Evolutionary conservation across 1,140 invertebrate species (phyloP), one percentile per base, ranked within the genome.

Genomic region (Wasmannia auropunctata): DNA sequence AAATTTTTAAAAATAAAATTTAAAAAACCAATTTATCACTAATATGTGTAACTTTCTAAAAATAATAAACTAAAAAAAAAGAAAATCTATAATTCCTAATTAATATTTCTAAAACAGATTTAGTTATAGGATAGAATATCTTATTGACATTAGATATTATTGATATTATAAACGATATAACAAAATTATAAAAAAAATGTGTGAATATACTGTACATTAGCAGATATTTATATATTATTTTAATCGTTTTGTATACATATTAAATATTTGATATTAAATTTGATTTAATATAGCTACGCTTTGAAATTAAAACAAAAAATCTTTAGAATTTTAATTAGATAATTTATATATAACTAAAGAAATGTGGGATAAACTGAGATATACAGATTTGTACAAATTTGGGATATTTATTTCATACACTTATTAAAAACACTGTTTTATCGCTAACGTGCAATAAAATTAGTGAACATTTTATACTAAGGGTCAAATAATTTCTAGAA

Each of bases 361-460:
- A 37, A 37, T 37, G 6, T 11, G 7, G n/a, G 6, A 14, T 43
- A 58, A 16, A 28, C 3, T 11, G 7, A 6, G 6, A 14, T 43
- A 58, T 28, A 28, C 3, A 60, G 25, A 60, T 60, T 28, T 60
- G 16, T 60, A 60, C 1, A 28, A 60, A 28, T 25, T 43, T 40
- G 63, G 2, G 11, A 25, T 67, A 43, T 51, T 75, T 37, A 14
- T 60, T 43, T n/a, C 34, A 58, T 84, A 84, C 51, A 84, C 34
- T 86, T 54, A n/a, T 22, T 25, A 62, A 63, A 56, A 46, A 31
- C 7, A 49, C 3, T 54, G 7, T 0, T n/a, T n/a, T 37, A 6
- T 67, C 22, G n/a, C 1, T 54, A 22, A 54, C 31, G 49, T 22
- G 1, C 14, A 54, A 54, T 54, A 54, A 54, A 54, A 49, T 76